Evolutionary conservation across 2,797 vertebrate species (phyloP).

Genomic region (Rhyacichthys aspro): DNA sequence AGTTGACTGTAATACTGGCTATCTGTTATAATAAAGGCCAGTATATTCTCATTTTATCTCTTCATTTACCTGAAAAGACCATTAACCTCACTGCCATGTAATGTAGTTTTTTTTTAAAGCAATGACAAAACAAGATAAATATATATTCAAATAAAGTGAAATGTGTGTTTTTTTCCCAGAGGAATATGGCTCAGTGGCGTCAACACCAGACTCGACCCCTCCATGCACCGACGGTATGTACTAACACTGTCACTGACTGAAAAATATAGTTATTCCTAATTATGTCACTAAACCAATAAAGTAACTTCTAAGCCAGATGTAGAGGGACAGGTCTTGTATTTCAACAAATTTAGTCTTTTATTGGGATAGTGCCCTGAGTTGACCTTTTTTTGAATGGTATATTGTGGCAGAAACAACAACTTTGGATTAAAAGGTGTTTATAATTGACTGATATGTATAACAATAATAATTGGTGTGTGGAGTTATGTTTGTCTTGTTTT

Average conservation of each 20-base stretch:
- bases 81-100: not conserved
- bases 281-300: not conserved
- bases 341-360: too few relatives aligned
- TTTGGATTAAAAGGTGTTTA: too few relatives aligned
- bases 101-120: too few relatives aligned
- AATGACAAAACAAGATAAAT: not conserved
- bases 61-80: not conserved
- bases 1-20: slow-evolving; percentile 34
- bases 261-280: slow-evolving; percentile 5
- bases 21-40: slow-evolving; percentile 53
- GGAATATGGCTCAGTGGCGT: slow-evolving; percentile 85
- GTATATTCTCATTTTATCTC: not conserved
- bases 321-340: too few relatives aligned
- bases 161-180: slow-evolving; percentile 71
- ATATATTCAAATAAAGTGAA: not conserved
- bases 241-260: not conserved
- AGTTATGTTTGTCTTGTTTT: not conserved
- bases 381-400: too few relatives aligned
- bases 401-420: too few relatives aligned
- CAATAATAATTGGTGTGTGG: not conserved
- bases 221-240: slow-evolving; percentile 83
- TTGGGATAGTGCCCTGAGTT: too few relatives aligned
- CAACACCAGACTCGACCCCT: slow-evolving; percentile 86
- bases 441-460: not conserved
- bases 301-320: too few relatives aligned